phyloP scores from a whole-genome alignment of 2,797 vertebrate species.

The Manis pentadactyla region DNA sequence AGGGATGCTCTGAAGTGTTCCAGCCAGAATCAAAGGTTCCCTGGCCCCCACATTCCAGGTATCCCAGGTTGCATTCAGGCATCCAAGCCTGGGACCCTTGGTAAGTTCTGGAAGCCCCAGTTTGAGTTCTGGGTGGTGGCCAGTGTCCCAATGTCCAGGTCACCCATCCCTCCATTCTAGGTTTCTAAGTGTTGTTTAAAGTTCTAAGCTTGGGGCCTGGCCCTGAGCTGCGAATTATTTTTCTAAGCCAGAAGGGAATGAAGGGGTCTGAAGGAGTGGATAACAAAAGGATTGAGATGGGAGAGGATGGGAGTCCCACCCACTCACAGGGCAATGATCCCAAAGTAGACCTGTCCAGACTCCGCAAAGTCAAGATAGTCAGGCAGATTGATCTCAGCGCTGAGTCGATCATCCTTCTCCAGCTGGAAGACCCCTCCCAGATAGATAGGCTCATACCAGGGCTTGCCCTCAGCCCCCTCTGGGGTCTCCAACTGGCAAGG shows the following conservation, averaged over 20 bases:
- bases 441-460: conserved; percentile 85
- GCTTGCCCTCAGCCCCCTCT: conserved; percentile 50
- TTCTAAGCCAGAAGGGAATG: conserved; percentile 31
- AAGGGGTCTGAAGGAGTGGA: neutral
- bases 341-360: conserved; percentile 81
- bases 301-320: rapidly evolving
- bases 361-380: conserved; percentile 67
- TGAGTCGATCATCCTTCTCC: conserved; percentile 77
- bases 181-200: conserved; percentile 38
- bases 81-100: neutral
- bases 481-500: conserved; percentile 78
- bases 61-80: neutral
- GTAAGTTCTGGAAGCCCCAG: neutral
- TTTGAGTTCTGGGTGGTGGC: neutral
- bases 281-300: neutral
- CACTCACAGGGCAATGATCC: conserved; percentile 78
- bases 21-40: neutral
- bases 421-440: conserved; percentile 84
- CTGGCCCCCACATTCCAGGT: neutral
- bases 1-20: neutral
- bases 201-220: neutral
- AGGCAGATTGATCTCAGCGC: conserved; percentile 63
- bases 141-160: neutral
- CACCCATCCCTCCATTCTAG: neutral
- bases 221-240: neutral